These are phyloP conservation scores for Clarias fuscus DNA, from an alignment of 2,797 vertebrate species.

Conservation along the genomic window DNA sequence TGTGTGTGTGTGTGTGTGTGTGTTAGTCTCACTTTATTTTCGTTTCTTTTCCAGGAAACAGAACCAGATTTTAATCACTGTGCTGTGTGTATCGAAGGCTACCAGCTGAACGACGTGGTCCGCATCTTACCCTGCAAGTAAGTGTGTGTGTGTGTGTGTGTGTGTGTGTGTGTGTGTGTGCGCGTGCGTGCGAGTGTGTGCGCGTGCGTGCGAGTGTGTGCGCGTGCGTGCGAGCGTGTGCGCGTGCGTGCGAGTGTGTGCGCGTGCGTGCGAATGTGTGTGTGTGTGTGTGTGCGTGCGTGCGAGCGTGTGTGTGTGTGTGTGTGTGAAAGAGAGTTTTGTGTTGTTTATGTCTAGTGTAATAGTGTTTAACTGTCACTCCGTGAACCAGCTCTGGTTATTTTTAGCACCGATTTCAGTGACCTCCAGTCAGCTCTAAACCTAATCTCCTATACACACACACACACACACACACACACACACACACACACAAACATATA, in stretches of 20 bases:
- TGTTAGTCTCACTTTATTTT: neutral
- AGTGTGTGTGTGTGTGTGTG: conserved; percentile 61
- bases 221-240: conserved; percentile 21
- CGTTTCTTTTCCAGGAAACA: conserved; percentile 81
- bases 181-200: conserved; percentile 65
- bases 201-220: no score
- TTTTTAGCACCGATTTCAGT: conserved; percentile 50
- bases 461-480: neutral
- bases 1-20: no score
- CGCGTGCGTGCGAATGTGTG: conserved; percentile 60
- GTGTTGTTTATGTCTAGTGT: conserved; percentile 23
- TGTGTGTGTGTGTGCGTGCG: conserved; percentile 24
- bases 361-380: conserved; percentile 40
- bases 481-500: neutral
- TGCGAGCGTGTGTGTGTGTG: conserved; percentile 57
- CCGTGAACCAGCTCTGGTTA: conserved; percentile 41
- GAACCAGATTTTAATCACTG: conserved; percentile 98
- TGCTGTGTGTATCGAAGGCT: conserved; percentile 95
- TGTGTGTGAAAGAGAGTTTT: conserved; percentile 5
- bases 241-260: conserved; percentile 15
- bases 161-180: conserved; percentile 22
- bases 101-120: conserved; percentile 95
- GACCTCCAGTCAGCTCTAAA: conserved; percentile 47
- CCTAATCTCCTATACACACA: conserved; percentile 13
- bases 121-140: conserved; percentile 98